Evolutionary conservation across 2,888 invertebrate genomes (phyloP).

Genomic region (Dicranocentrus wangi): DNA sequence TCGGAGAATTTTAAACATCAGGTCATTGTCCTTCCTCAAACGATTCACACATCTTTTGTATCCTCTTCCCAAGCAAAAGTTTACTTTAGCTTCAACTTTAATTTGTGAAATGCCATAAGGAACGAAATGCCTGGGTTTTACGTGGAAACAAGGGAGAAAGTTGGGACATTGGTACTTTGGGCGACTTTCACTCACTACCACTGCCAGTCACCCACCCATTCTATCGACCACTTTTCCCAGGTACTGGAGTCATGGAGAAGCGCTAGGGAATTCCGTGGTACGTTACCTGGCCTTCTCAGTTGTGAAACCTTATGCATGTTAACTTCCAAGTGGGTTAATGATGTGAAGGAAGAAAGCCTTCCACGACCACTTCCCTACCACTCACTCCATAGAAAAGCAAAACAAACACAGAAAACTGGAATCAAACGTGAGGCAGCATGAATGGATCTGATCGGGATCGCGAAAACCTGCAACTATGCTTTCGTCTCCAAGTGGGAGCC

Average conservation of each 20-base stretch:
- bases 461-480: too few species aligned
- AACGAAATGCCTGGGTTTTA: too few species aligned
- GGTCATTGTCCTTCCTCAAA: not conserved
- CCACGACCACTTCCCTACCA: too few species aligned
- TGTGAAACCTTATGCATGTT: not conserved
- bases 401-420: too few species aligned
- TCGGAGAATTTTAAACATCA: too few species aligned
- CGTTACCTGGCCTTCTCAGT: not conserved
- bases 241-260: not conserved
- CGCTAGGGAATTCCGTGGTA: not conserved
- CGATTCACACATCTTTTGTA: not conserved
- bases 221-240: slow-evolving; percentile 5
- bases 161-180: not conserved
- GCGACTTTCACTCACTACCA: not conserved
- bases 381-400: too few species aligned
- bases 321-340: slow-evolving; percentile 6
- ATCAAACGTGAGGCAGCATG: too few species aligned
- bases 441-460: too few species aligned
- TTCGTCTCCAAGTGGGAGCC: too few species aligned
- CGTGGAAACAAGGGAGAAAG: too few species aligned
- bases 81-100: slow-evolving; percentile 16
- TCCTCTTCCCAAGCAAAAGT: slow-evolving; percentile 3
- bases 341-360: not conserved
- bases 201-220: not conserved
- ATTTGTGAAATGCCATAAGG: too few species aligned